Conservation (phyloP, 2,797 vertebrate species). For the Semotilus atromaculatus region DNA sequence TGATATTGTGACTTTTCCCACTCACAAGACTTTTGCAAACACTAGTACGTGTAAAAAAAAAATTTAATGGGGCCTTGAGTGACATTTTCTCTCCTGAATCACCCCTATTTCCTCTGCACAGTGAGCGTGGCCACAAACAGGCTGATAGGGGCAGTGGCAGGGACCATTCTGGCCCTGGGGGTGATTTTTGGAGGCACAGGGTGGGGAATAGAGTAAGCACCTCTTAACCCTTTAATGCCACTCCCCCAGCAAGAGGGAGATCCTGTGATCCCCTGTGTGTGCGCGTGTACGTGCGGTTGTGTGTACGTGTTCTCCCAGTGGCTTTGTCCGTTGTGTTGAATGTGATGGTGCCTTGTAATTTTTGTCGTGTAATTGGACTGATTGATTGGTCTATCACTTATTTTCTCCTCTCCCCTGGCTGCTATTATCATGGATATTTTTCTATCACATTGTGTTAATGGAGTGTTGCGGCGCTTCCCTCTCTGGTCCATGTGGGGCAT, state of each 20-base stretch:
- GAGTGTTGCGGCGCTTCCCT: conserved; percentile 83
- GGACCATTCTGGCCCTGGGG: conserved; percentile 93
- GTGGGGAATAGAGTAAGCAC: conserved; percentile 95
- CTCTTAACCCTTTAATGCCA: conserved; percentile 76
- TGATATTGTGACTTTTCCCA: conserved; percentile 29
- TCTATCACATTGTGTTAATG: conserved; percentile 76
- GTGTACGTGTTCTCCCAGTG: conserved; percentile 70
- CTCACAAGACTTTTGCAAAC: conserved; percentile 32
- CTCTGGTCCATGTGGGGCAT: conserved; percentile 90
- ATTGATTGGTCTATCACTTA: conserved; percentile 59
- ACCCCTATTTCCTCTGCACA: conserved; percentile 87
- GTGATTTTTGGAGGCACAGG: conserved; percentile 95
- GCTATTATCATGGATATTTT: conserved; percentile 57
- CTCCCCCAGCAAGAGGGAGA: conserved; percentile 70
- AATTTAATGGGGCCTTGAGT: conserved; percentile 49
- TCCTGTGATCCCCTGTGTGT: conserved; percentile 67
- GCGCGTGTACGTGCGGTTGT: conserved; percentile 72
- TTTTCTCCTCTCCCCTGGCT: conserved; percentile 55
- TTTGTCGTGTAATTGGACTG: conserved; percentile 75
- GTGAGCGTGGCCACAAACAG: conserved; percentile 92
- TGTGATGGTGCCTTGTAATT: conserved; percentile 79
- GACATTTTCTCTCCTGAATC: conserved; percentile 69
- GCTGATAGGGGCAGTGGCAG: conserved; percentile 90
- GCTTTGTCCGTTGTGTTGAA: conserved; percentile 78
- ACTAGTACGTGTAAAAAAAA: conserved; percentile 31